Conservation (phyloP, 2,888 invertebrate genomes). For the Sacculina carcini region DNA sequence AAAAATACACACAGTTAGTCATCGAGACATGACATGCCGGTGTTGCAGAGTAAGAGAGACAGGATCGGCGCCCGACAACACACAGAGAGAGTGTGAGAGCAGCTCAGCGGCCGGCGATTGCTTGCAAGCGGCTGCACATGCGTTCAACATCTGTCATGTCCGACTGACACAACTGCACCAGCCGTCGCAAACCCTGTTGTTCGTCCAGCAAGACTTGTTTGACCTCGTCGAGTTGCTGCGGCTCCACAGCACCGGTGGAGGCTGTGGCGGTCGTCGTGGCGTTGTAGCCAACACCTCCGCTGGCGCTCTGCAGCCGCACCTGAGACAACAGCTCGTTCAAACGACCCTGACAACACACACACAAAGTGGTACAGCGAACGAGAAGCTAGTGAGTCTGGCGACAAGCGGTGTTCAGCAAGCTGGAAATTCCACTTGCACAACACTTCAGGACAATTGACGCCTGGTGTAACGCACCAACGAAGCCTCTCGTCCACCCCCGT, state of each 20-base stretch:
- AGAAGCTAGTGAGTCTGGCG: constrained; percentile 3
- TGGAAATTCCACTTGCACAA: too few relatives aligned
- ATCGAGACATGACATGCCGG: too few relatives aligned
- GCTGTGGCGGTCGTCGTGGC: constrained; percentile 21
- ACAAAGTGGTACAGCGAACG: background rate
- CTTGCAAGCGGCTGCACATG: too few relatives aligned
- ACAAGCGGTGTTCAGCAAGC: too few relatives aligned
- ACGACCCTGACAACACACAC: constrained; percentile 34
- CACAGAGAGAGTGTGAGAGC: too few relatives aligned
- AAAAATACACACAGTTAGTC: too few relatives aligned
- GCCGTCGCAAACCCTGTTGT: constrained; percentile 62
- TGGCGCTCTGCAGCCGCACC: constrained; percentile 23
- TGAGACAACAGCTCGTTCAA: constrained; percentile 71
- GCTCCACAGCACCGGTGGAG: constrained; percentile 30
- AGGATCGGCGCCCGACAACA: too few relatives aligned
- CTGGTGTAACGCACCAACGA: background rate
- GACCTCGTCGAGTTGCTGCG: constrained; percentile 29
- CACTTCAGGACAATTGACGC: too few relatives aligned
- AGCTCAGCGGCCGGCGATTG: too few relatives aligned
- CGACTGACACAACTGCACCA: constrained; percentile 52
- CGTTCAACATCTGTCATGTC: constrained; percentile 52
- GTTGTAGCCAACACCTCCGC: constrained; percentile 10
- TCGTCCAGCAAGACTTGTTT: constrained; percentile 44
- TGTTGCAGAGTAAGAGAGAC: too few relatives aligned
- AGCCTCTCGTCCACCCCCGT: constrained; percentile 8